Base-by-base conservation (phyloP, 2,113 vertebrate genomes). In the Myotis davidii region DNA sequence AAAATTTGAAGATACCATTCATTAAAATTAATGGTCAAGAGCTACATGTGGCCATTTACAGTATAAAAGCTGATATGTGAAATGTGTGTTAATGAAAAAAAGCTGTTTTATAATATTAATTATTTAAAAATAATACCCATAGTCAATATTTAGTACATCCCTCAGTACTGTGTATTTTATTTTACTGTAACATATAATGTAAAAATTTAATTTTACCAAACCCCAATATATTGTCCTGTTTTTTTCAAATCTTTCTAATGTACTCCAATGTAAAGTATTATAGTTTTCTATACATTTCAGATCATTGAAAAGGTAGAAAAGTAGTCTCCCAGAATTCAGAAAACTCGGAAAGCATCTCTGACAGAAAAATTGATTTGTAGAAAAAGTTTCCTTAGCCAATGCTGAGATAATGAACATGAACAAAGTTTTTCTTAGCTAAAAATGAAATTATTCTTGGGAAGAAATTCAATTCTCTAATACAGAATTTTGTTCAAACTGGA, bases 1-100 rank as follows among this genome's bases (percentile, higher is more conserved):
- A 70, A 84, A 88, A 54, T 84, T 88, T 76, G 5, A 95, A 52
- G 16, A 88, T 17, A 12, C 1, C 4, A 7, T 83, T 83, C 54
- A 52, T 88, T 88, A 52, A 88, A 83, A 88, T 77, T 50, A 9
- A 52, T 42, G 5, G 12, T 45, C 37, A 83, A 95, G 74, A 95
- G 42, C 20, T 61, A 61, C 27, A 76, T 34, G 29, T 56, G 48
- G 14, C 5, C 13, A 37, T 91, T 73, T 73, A 10, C 16, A 25
- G 2, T 56, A 14, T 81, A 65, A 81, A 65, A 73, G 12, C 34
- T 42, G 64, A 29, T 74, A 69, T 16, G 6, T 69, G 87, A 65
- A 76, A 83, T 50, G 1, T 37, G 9, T 69, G 8, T 74, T n/a
- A 83, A 48, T 67, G 2, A 23, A 76, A 50, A 17, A 0, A 81